Evolutionary conservation across 1,140 invertebrate species (phyloP), one percentile per base, ranked within the genome.

Genomic region (Epicauta chinensis): DNA sequence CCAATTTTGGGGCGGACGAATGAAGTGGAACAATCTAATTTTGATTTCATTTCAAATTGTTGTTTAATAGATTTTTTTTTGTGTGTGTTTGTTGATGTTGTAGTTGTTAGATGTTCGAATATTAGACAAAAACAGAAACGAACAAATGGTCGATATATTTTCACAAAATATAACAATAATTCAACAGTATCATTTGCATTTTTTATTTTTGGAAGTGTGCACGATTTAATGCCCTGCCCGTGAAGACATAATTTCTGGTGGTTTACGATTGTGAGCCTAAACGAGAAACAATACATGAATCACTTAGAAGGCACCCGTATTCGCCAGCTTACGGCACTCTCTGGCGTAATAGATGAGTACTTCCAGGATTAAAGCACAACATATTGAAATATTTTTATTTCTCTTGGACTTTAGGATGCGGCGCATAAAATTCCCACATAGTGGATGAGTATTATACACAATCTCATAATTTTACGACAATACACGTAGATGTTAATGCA

Each of bases 271-370:
- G 58, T 62, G 58, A 57, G 56, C 63, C 58, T 58, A 63, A 64
- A 62, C 63, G 61, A 62, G 63, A 67, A 67, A 67, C 65, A 67
- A 67, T 67, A 67, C 65, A 67, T 67, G 65, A 67, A 67, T 67
- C 65, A 67, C 63, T 65, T 64, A 63, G 58, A 53, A 23, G 23
- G 23, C 57, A 49, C 51, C 55, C 47, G 58, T 52, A 50, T 46
- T 51, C 57, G 44, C 51, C 53, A 51, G 58, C 55, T 49, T 47
- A 53, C 29, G 50, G 54, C 51, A 59, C 55, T 51, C 56, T 53
- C 51, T 48, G 47, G 48, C 34, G 63, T 67, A 67, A 67, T 65
- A 65, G 63, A 67, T 67, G 65, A 64, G 58, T 67, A 67, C 65
- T 67, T 60, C 59, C 60, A 55, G 65, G 65, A 67, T 67, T 67